phyloP scores from a whole-genome alignment of 2,888 invertebrate species.

The Bellardia bayeri region DNA sequence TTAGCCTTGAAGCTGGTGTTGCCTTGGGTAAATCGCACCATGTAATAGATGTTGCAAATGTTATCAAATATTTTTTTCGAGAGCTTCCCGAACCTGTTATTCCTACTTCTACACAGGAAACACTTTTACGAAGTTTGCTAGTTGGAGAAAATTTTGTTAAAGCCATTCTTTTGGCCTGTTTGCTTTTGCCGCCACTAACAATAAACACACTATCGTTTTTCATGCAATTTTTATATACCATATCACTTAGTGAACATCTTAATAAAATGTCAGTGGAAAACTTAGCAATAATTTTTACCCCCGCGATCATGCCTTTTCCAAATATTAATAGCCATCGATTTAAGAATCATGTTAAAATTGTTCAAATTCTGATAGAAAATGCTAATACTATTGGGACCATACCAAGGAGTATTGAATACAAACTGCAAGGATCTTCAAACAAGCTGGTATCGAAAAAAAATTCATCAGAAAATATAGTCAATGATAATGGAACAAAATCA shows the following conservation, averaged over 20 bases:
- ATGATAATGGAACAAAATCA: not conserved
- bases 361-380: slow-evolving; percentile 92
- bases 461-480: slow-evolving; percentile 22
- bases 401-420: slow-evolving; percentile 86
- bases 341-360: slow-evolving; percentile 88
- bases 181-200: slow-evolving; percentile 90
- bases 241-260: slow-evolving; percentile 88
- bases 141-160: slow-evolving; percentile 85
- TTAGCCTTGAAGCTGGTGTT: slow-evolving; percentile 88
- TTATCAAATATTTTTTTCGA: slow-evolving; percentile 93
- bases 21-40: slow-evolving; percentile 89
- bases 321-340: slow-evolving; percentile 88
- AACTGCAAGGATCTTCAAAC: slow-evolving; percentile 76
- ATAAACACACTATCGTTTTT: slow-evolving; percentile 92
- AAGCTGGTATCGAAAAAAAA: not conserved
- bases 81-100: slow-evolving; percentile 94
- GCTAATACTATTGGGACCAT: slow-evolving; percentile 90
- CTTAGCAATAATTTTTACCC: slow-evolving; percentile 93
- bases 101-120: slow-evolving; percentile 88
- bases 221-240: slow-evolving; percentile 86
- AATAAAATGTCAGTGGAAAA: slow-evolving; percentile 95
- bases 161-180: slow-evolving; percentile 88
- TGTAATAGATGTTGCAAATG: slow-evolving; percentile 93
- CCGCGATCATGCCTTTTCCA: slow-evolving; percentile 91
- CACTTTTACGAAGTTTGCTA: slow-evolving; percentile 89